Evolutionary conservation across 1,140 invertebrate species (phyloP), one percentile per base, ranked within the genome.

Genomic region (Arion vulgaris): DNA sequence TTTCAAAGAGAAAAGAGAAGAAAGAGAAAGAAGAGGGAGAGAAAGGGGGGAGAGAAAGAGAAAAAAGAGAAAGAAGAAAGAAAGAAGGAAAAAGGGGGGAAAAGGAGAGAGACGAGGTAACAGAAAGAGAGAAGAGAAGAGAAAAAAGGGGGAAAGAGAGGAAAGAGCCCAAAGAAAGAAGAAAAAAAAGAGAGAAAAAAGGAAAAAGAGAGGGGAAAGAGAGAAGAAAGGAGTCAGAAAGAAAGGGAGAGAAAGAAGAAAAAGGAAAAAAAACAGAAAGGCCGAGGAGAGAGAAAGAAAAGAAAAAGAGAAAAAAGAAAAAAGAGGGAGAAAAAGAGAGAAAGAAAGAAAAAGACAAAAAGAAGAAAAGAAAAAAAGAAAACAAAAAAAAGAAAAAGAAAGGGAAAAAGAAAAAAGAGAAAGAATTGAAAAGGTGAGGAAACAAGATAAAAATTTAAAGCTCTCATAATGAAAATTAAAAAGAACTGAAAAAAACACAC

Each of bases 31-130:
- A 49, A 49, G 45, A 49, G 19, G 45, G 19, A 49, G 45, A 49
- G 19, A 19, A 49, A 49, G 45, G 28, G 36, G 13, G 38, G 13
- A 34, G 72, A 39, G 36, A n/a, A 34, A 36, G 34, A 69, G 26
- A 26, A 69, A 69, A 13, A 69, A 69, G n/a, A 69, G 26, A 13
- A 69, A 69, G 66, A 69, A n/a, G 66, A n/a, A 38, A n/a, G 26
- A 9, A 17, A 39, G 32, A 36, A 38, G 17, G 38, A 75, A n/a
- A 32, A 49, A 75, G 73, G 45, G n/a, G n/a, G 39, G 45, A 28
- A 75, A 41, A n/a, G 39, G 26, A 32, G 28, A n/a, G 26, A 49
- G 28, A 39, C 17, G 28, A 39, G 28, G 15, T 7, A 32, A 75
- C 38, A 75, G n/a, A 32, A n/a, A 41, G 73, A 75, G 28, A 39